A percentile compares a stretch with the other conserved stretches of the same genome.
Conservation (phyloP, 2,888 invertebrate genomes). For the Torymus aiolomorphi region DNA sequence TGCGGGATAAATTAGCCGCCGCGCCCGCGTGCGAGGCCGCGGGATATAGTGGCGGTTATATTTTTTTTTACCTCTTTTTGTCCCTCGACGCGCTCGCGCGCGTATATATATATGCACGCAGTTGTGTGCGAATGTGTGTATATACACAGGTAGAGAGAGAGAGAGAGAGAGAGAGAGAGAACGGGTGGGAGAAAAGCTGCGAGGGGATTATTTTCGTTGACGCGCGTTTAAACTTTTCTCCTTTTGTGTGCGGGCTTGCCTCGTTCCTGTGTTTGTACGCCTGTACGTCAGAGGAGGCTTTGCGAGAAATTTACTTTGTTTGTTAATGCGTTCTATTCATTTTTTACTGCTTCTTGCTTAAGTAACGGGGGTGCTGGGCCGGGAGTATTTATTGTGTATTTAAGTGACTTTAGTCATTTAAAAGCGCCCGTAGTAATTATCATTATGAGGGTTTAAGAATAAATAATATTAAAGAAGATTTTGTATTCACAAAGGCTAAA, state of each 20-base stretch:
- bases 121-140: background rate
- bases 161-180: too few relatives aligned
- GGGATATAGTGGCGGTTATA: too few relatives aligned
- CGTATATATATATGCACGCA: background rate
- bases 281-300: slow-evolving; percentile 23
- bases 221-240: slow-evolving; percentile 36
- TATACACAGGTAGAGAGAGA: background rate
- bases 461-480: background rate
- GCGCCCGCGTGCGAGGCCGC: background rate
- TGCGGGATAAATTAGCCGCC: slow-evolving; percentile 36
- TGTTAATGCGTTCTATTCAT: slow-evolving; percentile 32
- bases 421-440: background rate
- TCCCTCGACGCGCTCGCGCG: background rate
- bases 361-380: background rate
- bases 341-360: slow-evolving; percentile 11
- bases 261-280: background rate
- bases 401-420: slow-evolving; percentile 30
- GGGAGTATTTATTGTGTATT: background rate
- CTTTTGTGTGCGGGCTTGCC: slow-evolving; percentile 18
- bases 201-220: slow-evolving; percentile 34
- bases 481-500: background rate
- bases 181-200: background rate
- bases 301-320: slow-evolving; percentile 48
- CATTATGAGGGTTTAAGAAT: too few relatives aligned
- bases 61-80: slow-evolving; percentile 2